Percentiles rank a stretch among this genome's conserved stretches.
Conservation (phyloP, 2,113 vertebrate species). For the Amblyornis subalaris region DNA sequence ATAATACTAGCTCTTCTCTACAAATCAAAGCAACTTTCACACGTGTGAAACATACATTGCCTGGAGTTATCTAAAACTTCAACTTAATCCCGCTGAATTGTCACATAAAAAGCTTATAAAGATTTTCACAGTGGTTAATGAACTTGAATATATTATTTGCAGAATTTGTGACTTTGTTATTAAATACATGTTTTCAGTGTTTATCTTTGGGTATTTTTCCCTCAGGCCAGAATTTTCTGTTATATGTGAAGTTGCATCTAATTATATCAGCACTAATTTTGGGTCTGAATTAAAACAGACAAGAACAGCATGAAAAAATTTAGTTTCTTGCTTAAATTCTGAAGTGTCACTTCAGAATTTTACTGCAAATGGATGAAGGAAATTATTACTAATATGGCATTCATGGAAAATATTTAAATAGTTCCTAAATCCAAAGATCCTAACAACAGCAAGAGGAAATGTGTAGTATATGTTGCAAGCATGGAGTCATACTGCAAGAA, state of each 20-base stretch:
- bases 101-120: not conserved
- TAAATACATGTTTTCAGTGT: not conserved
- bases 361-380: not conserved
- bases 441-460: not conserved
- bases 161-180: not conserved
- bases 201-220: not conserved
- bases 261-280: not conserved
- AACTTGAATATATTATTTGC: not conserved
- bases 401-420: not conserved
- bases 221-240: not conserved
- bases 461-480: not conserved
- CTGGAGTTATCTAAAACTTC: not conserved
- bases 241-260: not conserved
- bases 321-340: not conserved
- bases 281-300: not conserved
- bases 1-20: not conserved
- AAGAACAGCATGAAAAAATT: not conserved
- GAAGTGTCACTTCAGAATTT: not conserved
- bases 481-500: not conserved
- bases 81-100: not conserved
- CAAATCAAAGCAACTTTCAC: not conserved
- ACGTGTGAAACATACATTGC: not conserved
- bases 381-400: not conserved
- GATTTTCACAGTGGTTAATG: not conserved
- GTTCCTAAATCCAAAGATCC: not conserved